phyloP scores from a whole-genome alignment of 2,113 vertebrate genomes.

The Notechis scutatus region DNA sequence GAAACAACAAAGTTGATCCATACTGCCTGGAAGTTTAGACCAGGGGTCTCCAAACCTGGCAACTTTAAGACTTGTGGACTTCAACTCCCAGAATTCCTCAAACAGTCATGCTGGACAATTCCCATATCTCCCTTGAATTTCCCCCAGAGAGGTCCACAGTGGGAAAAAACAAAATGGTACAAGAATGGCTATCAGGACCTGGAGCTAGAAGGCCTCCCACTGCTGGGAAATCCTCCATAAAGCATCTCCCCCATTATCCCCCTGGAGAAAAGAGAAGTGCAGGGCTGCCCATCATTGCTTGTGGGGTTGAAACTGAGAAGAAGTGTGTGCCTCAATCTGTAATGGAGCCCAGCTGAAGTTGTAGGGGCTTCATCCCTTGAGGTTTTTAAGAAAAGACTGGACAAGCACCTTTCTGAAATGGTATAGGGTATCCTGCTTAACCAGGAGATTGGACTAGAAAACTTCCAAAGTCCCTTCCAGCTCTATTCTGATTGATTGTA shows the following conservation, averaged over 20 bases:
- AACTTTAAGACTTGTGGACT: not conserved
- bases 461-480: no score
- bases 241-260: not conserved
- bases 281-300: not conserved
- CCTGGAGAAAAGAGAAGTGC: not conserved
- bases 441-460: no score
- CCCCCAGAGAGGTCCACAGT: not conserved
- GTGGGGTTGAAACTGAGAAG: not conserved
- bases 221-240: not conserved
- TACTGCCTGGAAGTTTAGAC: not conserved
- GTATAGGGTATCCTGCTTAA: no score
- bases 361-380: no score
- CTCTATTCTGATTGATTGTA: no score
- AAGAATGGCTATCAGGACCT: not conserved
- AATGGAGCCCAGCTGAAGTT: not conserved
- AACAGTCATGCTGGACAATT: not conserved
- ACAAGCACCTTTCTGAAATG: no score
- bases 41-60: not conserved
- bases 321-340: not conserved
- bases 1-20: not conserved
- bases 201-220: not conserved
- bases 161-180: not conserved
- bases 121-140: not conserved
- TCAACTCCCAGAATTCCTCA: not conserved
- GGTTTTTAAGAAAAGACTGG: no score